Base-by-base conservation (phyloP, 2,888 invertebrate genomes). In the Cotesia congregata region DNA sequence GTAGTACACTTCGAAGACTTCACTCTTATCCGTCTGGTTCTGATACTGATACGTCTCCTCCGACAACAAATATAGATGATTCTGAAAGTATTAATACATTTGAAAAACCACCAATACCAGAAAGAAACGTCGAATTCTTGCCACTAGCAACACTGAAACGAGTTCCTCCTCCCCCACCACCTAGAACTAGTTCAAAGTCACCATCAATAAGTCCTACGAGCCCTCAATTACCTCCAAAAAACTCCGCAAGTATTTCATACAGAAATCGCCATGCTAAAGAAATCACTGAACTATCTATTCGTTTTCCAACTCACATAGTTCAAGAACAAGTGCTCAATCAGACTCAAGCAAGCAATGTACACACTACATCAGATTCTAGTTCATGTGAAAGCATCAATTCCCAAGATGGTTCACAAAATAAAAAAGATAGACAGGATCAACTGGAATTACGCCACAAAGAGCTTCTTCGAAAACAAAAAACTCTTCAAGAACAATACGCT, bases 401-500 rank as follows among this genome's bases (percentile, higher is more conserved):
- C 2, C 93, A 94, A 85, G 94, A 95, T 83, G 94, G 94, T 67
- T 81, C 90, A 68, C 90, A 90, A 77, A 87, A 85, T 76, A 91
- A 91, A 17, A 92, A 92, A 80, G 91, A 91, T 76, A 92, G 95
- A 0, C 95, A 95, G 85, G 93, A 94, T 78, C 93, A 95, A 72
- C 91, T 97, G 72, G 97, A 97, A 87, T 94, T 95, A 86, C 93
- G 97, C 4, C 97, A 97, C 87, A 96, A 96, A 87, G 97, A 97
- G 86, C 91, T 97, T 38, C 90, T 97, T 12, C 93, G 95, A 81
- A 97, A 97, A 85, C 97, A 97, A 87, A 94, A 94, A 83, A 94
- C 96, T 17, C 91, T 97, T 20, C 97, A 97, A 88, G 97, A 97
- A 85, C 97, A 97, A 87, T 97, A 97, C 89, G 95, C 96, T 17